Evolutionary conservation across 2,113 vertebrate genomes (phyloP).

Genomic region (Mobula hypostoma): DNA sequence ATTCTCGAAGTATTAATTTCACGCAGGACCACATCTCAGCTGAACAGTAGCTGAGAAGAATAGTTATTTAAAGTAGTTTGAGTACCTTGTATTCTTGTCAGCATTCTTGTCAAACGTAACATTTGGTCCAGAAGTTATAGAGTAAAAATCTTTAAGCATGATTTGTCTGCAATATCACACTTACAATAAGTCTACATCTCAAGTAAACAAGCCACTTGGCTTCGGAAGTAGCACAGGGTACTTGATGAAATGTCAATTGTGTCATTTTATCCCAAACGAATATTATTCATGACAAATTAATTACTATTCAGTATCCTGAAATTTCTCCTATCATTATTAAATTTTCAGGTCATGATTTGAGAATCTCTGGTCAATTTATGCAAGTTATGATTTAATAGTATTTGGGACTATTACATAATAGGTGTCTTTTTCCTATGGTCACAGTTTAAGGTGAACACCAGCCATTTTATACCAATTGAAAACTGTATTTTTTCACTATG

Average conservation of each 20-base stretch:
- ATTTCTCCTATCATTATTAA: not conserved
- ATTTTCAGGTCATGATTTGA: not conserved
- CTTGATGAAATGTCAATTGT: too few relatives aligned
- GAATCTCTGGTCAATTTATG: not conserved
- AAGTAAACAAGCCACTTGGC: not conserved
- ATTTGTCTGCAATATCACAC: not conserved
- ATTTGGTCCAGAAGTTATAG: not conserved
- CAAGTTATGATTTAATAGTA: not conserved
- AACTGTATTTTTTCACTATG: not conserved
- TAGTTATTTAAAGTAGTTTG: not conserved
- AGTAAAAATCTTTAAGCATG: not conserved
- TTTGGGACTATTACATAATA: not conserved
- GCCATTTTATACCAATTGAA: not conserved
- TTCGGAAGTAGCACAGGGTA: not conserved
- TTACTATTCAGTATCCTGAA: not conserved
- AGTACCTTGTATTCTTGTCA: not conserved
- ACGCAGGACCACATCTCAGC: not conserved
- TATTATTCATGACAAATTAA: slow-evolving; percentile 5
- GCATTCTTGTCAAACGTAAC: not conserved
- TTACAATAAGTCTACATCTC: not conserved
- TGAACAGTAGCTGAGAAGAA: not conserved
- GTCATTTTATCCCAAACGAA: not conserved
- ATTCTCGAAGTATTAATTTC: not conserved
- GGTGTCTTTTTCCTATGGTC: not conserved
- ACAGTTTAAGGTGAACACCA: not conserved